phyloP scores from a whole-genome alignment of 2,113 vertebrate genomes.

The Petaurus breviceps region DNA sequence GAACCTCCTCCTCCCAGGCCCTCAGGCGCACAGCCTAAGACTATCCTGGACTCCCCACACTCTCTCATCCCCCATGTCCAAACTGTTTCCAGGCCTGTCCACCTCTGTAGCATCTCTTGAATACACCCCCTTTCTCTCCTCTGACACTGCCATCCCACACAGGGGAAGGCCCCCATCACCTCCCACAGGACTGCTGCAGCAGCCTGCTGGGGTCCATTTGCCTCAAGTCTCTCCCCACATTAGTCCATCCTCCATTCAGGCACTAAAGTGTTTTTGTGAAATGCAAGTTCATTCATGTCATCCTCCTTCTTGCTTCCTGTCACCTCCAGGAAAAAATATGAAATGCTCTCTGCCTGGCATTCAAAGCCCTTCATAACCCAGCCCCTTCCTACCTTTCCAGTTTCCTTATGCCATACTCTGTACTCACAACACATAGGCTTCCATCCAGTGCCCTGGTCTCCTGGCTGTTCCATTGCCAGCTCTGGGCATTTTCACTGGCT shows the following conservation, averaged over 20 bases:
- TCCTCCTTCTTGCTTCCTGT: not conserved
- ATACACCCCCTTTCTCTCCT: no score
- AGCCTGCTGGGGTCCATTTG: no score
- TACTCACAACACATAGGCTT: not conserved
- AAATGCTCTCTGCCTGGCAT: not conserved
- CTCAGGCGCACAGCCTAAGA: no score
- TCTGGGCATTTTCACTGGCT: not conserved
- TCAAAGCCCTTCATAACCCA: not conserved
- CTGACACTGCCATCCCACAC: no score
- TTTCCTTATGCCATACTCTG: no score
- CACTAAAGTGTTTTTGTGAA: not conserved
- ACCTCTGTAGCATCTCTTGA: no score
- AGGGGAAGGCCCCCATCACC: not conserved
- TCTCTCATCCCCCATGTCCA: not conserved
- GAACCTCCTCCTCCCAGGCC: no score
- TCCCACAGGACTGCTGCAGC: not conserved
- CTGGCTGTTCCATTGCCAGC: not conserved
- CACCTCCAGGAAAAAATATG: not conserved
- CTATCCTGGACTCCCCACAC: no score
- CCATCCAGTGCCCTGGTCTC: not conserved
- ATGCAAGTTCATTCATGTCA: not conserved
- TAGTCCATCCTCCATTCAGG: no score
- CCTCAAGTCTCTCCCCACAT: no score
- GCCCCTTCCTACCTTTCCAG: no score
- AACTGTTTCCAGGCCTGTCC: not conserved